Base-by-base conservation (phyloP, 2,888 invertebrate genomes). In the Zele albiditarsus region DNA sequence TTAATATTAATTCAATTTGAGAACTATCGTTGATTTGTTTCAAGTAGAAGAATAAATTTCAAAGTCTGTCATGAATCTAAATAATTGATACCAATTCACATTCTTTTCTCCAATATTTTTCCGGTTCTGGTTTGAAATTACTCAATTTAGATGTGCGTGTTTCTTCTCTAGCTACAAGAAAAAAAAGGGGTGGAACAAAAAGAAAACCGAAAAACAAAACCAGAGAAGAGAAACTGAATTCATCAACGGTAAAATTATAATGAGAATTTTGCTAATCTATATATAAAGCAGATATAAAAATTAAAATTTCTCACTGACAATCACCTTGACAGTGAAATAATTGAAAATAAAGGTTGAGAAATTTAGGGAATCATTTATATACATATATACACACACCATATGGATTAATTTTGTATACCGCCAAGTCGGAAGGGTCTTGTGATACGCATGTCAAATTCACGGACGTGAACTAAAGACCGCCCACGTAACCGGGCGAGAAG, bases 361-460 rank as follows among this genome's bases (percentile, higher is more conserved):
- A 60, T 27, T 27, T 27, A 14, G 3, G n/a, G 28, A 60, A 60
- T 60, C 60, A 60, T 60, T 60, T 27, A 60, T 27, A 60, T 16
- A 60, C 25, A 28, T 27, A 28, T 16, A 23, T 58, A 27, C 12
- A 60, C 31, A 67, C 23, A 38, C 4, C 20, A 31, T 62, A 73
- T 66, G 14, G 60, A 73, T 67, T 31, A 62, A 60, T 73, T 46
- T 46, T 62, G 25, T 60, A 60, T 27, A 28, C 46, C 73, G 62
- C 63, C 57, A 63, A 83, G 83, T 84, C 81, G 82, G 82, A 83
- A 84, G 85, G 84, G 83, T 85, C 83, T 53, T 20, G 83, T 85
- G 85, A 86, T 85, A 86, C 85, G 86, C 85, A 85, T 86, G 84
- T 86, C 86, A 86, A 86, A 86, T 86, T 86, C 83, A 65, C 63